Conservation (phyloP, 2,888 invertebrate species). For the Plebejus anna region DNA sequence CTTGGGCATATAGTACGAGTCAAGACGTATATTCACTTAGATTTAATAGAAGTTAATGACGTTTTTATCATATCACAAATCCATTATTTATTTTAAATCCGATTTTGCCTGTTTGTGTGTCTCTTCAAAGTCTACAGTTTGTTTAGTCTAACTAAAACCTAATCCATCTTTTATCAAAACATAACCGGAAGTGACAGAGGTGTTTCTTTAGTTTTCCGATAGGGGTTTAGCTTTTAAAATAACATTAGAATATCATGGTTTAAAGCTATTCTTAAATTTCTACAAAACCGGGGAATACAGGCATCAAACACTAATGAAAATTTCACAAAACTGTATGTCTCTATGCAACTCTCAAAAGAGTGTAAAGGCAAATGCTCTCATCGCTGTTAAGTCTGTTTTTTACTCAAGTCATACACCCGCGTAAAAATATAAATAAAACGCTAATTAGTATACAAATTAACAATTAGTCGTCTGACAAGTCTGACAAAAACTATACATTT, state of each 20-base stretch:
- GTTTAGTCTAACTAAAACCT: too few species aligned
- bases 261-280: too few species aligned
- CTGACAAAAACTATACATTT: not conserved
- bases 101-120: not conserved
- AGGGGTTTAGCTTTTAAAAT: too few species aligned
- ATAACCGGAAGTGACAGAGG: too few species aligned
- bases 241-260: too few species aligned
- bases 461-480: not conserved
- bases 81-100: not conserved
- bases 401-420: not conserved
- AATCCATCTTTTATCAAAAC: too few species aligned
- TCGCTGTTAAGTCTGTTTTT: not conserved
- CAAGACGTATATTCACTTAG: not conserved
- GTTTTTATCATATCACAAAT: not conserved
- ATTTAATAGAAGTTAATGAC: conserved; percentile 5
- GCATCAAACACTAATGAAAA: too few species aligned
- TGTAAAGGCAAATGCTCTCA: not conserved
- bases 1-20: not conserved
- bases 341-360: not conserved
- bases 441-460: not conserved
- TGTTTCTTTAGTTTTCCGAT: too few species aligned
- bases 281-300: too few species aligned
- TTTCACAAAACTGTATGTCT: not conserved
- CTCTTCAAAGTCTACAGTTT: too few species aligned
- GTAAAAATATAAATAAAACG: not conserved